Evolutionary conservation across 30 jellyfish, hydroid and myxozoan genomes (phyloP), one percentile per base, ranked within the genome.

Genomic region (Clytia hemisphaerica): DNA sequence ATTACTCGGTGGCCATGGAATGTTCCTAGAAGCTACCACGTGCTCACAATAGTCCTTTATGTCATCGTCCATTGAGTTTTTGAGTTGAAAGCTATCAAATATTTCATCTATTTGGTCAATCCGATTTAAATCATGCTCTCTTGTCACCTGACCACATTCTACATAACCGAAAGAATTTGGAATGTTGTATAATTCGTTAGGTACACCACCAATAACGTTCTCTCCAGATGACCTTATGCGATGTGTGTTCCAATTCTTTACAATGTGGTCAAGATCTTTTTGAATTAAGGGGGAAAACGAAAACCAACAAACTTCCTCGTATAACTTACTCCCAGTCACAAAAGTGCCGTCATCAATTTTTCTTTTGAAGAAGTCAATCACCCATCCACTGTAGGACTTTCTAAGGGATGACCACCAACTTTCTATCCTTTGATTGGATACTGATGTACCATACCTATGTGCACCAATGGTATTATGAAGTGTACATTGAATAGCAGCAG

Each of bases 371-470:
- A 67, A 45, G 32, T 42, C 68, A 46, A 67, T 67, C 79, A 65
- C 45, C 79, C 79, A 67, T 22, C 68, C 68, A 15, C 69, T 67
- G 4, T 59, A n/a, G 21, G 48, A 58, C 51, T 59, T 25, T 68
- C 80, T 32, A 27, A 45, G 36, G 35, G n/a, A 68, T 25, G 80
- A 68, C 80, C 80, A 68, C 80, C 71, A 68, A 27, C 80, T 58
- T 71, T 68, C 72, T 3, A 68, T 68, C 15, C 80, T 25, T 59
- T 68, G 80, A 48, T 68, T 68, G 54, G 80, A 57, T 48, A 71
- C 71, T 19, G 80, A 68, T 4, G 80, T 28, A 28, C 71, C 48
- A 46, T 28, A 48, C 46, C 76, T 34, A 38, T 62, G 76, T 21
- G 64, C 76, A 35, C 22, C 42, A 37, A 62, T 33, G 27, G 19